Evolutionary conservation across 2,888 invertebrate species (phyloP).

Genomic region (Nymphalis polychloros): DNA sequence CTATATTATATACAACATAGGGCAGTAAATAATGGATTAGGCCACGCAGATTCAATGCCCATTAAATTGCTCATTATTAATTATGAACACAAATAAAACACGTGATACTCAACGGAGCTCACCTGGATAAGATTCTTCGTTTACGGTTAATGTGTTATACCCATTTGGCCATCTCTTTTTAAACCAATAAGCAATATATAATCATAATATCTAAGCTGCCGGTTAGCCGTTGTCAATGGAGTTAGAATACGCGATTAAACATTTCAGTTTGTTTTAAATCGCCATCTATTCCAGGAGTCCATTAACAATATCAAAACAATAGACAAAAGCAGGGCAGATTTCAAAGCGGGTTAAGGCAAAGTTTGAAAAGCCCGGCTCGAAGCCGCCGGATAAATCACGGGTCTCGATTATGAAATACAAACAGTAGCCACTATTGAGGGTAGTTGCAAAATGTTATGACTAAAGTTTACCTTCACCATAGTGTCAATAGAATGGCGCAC

Average conservation of each 20-base stretch:
- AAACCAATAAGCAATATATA: too few species aligned
- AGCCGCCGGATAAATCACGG: slow-evolving; percentile 55
- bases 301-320: slow-evolving; percentile 45
- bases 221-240: background rate
- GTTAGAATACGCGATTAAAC: slow-evolving; percentile 23
- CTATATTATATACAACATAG: too few species aligned
- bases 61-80: too few species aligned
- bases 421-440: slow-evolving; percentile 41
- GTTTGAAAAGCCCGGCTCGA: slow-evolving; percentile 43
- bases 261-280: slow-evolving; percentile 24
- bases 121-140: too few species aligned
- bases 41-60: too few species aligned
- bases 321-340: slow-evolving; percentile 28
- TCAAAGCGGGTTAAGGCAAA: slow-evolving; percentile 38
- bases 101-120: too few species aligned
- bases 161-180: too few species aligned
- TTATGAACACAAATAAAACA: too few species aligned
- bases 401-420: slow-evolving; percentile 61
- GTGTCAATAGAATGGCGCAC: background rate
- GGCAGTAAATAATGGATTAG: too few species aligned
- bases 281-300: slow-evolving; percentile 32
- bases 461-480: slow-evolving; percentile 13
- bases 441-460: slow-evolving; percentile 24
- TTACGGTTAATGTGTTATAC: too few species aligned
- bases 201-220: background rate